phyloP scores from a whole-genome alignment of 2,797 vertebrate genomes.

The Fistularia tabacaria region DNA sequence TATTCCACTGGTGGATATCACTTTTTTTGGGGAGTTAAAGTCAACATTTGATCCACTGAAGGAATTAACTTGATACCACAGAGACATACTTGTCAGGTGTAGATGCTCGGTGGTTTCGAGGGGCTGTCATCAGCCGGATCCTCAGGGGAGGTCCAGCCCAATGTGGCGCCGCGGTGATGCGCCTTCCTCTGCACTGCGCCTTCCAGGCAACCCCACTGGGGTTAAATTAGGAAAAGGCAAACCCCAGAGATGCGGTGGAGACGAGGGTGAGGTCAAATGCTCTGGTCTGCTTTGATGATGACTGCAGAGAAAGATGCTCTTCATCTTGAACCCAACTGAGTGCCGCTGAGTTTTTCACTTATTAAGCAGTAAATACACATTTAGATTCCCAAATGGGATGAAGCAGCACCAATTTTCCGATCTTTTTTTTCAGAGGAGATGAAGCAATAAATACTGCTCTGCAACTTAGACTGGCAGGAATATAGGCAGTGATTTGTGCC shows the following conservation, averaged over 20 bases:
- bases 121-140: slow-evolving; percentile 40
- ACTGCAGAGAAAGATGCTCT: slow-evolving; percentile 35
- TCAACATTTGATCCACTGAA: slow-evolving; percentile 15
- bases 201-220: slow-evolving; percentile 47
- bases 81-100: slow-evolving; percentile 37
- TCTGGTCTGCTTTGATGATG: slow-evolving; percentile 68
- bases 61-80: slow-evolving; percentile 16
- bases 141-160: slow-evolving; percentile 61
- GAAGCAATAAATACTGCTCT: neutral
- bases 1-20: too few species aligned
- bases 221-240: slow-evolving; percentile 71
- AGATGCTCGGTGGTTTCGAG: slow-evolving; percentile 46
- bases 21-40: neutral
- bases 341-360: slow-evolving; percentile 5
- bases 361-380: too few species aligned
- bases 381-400: neutral
- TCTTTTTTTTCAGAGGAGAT: slow-evolving; percentile 9
- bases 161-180: slow-evolving; percentile 52
- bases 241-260: slow-evolving; percentile 63
- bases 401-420: neutral
- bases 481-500: slow-evolving; percentile 21
- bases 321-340: slow-evolving; percentile 17
- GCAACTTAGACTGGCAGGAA: slow-evolving; percentile 3
- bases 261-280: slow-evolving; percentile 67
- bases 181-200: slow-evolving; percentile 29